These are phyloP conservation scores for Pelagia noctiluca DNA, from an alignment of 30 jellyfish, hydroid and myxozoan species.

Conservation along the genomic window DNA sequence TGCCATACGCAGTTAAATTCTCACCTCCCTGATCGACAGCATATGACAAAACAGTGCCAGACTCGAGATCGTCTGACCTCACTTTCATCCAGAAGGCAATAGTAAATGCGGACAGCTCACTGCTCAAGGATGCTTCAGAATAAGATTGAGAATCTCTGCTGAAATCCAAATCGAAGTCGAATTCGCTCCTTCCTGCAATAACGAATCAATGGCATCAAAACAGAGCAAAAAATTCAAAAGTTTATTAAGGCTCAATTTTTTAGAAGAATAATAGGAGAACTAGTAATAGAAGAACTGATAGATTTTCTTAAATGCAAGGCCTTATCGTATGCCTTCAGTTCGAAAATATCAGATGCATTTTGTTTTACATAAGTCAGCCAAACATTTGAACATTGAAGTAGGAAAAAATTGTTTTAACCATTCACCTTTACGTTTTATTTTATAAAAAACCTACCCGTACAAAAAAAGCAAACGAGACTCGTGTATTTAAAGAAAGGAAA, in stretches of 20 bases:
- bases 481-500: background rate
- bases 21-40: slow-evolving; percentile 94
- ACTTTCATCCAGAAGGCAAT: slow-evolving; percentile 96
- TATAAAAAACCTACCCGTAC: no score
- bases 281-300: no score
- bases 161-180: slow-evolving; percentile 87
- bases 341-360: no score
- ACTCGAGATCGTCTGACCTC: slow-evolving; percentile 73
- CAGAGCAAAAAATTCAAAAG: background rate
- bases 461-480: background rate
- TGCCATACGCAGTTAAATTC: no score
- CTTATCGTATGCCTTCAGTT: no score
- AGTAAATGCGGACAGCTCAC: slow-evolving; percentile 74
- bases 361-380: no score
- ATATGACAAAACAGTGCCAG: slow-evolving; percentile 95
- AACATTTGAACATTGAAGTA: background rate
- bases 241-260: background rate
- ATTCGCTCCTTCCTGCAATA: slow-evolving; percentile 68
- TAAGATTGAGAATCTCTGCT: slow-evolving; percentile 86
- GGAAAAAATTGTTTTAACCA: background rate
- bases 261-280: no score
- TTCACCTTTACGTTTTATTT: no score
- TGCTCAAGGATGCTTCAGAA: slow-evolving; percentile 75
- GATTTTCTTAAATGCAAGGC: no score
- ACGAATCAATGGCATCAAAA: background rate